A percentile compares a stretch with the other conserved stretches of the same genome.
These are phyloP conservation scores for Chaetodon trifascialis DNA, from an alignment of 2,113 vertebrate genomes.

Conservation along the genomic window DNA sequence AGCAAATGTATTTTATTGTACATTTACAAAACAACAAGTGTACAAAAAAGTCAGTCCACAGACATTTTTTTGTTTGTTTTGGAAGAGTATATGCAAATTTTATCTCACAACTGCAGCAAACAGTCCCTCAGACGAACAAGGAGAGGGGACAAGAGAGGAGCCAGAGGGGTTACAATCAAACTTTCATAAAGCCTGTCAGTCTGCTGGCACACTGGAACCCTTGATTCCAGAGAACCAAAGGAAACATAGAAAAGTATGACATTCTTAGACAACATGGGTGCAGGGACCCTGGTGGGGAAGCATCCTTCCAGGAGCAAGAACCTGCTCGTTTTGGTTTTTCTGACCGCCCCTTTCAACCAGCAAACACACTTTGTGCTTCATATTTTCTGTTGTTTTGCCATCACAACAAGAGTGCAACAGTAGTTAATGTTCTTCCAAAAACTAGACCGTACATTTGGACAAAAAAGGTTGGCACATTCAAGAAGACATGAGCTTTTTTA, in stretches of 20 bases:
- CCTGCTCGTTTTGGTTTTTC: conserved; percentile 71
- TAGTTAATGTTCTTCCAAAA: conserved; percentile 79
- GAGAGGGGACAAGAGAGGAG: neutral
- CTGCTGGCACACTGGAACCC: conserved; percentile 50
- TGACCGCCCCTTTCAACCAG: conserved; percentile 57
- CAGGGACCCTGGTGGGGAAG: conserved; percentile 59
- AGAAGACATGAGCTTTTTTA: conserved; percentile 81
- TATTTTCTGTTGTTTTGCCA: conserved; percentile 81
- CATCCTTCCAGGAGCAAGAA: conserved; percentile 37
- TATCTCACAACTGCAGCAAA: conserved; percentile 74
- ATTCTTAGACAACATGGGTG: conserved; percentile 74
- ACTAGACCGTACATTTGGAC: conserved; percentile 79
- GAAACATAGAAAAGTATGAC: conserved; percentile 70
- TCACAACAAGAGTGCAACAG: conserved; percentile 86
- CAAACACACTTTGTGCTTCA: conserved; percentile 86
- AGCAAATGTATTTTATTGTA: conserved; percentile 86
- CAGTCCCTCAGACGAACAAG: conserved; percentile 63
- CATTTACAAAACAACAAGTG: conserved; percentile 89
- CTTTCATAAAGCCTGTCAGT: conserved; percentile 72
- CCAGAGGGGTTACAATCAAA: conserved; percentile 74
- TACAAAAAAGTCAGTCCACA: conserved; percentile 86
- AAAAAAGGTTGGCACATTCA: conserved; percentile 88
- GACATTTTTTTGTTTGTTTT: conserved; percentile 76
- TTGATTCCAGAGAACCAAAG: conserved; percentile 56
- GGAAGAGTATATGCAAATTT: conserved; percentile 73